Conservation (phyloP, 2,113 vertebrate species). For the Aspidoscelis tigris region DNA sequence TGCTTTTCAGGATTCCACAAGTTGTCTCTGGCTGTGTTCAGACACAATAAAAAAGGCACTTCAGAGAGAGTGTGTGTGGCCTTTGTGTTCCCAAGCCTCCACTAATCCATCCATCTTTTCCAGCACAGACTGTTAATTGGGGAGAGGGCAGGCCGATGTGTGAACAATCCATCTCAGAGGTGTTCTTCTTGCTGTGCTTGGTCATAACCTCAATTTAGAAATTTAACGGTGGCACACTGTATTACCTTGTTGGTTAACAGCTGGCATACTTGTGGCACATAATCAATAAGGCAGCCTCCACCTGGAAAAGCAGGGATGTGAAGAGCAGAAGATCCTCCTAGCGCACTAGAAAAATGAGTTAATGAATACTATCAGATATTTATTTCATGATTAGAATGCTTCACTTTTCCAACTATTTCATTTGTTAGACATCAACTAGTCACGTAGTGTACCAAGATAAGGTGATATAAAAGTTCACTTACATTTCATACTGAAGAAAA, state of each 20-base stretch:
- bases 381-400: neutral
- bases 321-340: constrained; percentile 95
- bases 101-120: too few species aligned
- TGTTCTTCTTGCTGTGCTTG: too few species aligned
- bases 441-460: neutral
- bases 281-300: constrained; percentile 97
- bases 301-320: constrained; percentile 96
- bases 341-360: constrained; percentile 81
- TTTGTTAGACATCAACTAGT: neutral
- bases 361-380: constrained; percentile 30
- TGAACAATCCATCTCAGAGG: too few species aligned
- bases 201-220: neutral
- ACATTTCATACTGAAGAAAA: neutral
- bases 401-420: neutral
- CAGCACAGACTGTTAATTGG: too few species aligned
- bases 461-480: neutral
- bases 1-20: neutral
- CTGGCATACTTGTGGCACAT: constrained; percentile 97
- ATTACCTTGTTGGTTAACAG: constrained; percentile 97
- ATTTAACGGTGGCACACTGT: neutral
- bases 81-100: too few species aligned
- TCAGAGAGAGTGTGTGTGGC: too few species aligned
- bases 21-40: neutral
- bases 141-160: too few species aligned
- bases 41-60: too few species aligned